A percentile compares a stretch with the other conserved stretches of the same genome.
These are phyloP conservation scores for Diarsia rubi DNA, from an alignment of 2,888 invertebrate species.

Conservation along the genomic window DNA sequence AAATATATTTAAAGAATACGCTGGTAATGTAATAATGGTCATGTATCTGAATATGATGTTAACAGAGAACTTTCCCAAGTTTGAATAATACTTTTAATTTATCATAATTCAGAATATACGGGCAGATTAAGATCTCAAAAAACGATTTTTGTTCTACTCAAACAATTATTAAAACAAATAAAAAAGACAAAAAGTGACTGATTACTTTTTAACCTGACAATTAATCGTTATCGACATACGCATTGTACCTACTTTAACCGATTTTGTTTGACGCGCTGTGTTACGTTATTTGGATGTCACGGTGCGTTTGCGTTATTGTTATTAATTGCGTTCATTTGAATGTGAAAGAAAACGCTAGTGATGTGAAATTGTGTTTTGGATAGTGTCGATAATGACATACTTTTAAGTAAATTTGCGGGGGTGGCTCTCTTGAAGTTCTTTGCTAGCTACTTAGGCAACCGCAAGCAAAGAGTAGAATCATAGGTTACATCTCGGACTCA, in stretches of 20 bases:
- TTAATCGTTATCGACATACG: constrained; percentile 54
- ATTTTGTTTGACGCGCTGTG: constrained; percentile 25
- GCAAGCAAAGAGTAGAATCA: no score
- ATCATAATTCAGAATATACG: constrained; percentile 22
- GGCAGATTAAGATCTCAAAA: constrained; percentile 22
- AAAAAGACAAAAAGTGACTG: constrained; percentile 18
- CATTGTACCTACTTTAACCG: constrained; percentile 31
- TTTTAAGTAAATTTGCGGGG: no score
- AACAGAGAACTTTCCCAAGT: not conserved
- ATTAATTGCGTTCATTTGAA: constrained; percentile 33
- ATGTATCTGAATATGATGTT: not conserved
- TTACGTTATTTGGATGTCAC: constrained; percentile 32
- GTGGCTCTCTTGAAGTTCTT: no score
- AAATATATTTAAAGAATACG: not conserved
- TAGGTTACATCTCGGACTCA: no score
- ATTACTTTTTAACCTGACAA: constrained; percentile 55
- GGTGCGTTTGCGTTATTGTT: constrained; percentile 40
- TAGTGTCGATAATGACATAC: no score
- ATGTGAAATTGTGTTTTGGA: no score
- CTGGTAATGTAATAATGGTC: not conserved
- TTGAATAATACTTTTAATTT: constrained; percentile 9
- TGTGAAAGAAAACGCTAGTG: constrained; percentile 13
- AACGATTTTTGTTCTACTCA: not conserved
- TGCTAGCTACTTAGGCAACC: no score
- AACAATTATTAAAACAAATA: not conserved